A percentile compares a stretch with the other conserved stretches of the same genome.
Evolutionary conservation across 2,113 vertebrate genomes (phyloP).

Genomic region (Labeo catla): DNA sequence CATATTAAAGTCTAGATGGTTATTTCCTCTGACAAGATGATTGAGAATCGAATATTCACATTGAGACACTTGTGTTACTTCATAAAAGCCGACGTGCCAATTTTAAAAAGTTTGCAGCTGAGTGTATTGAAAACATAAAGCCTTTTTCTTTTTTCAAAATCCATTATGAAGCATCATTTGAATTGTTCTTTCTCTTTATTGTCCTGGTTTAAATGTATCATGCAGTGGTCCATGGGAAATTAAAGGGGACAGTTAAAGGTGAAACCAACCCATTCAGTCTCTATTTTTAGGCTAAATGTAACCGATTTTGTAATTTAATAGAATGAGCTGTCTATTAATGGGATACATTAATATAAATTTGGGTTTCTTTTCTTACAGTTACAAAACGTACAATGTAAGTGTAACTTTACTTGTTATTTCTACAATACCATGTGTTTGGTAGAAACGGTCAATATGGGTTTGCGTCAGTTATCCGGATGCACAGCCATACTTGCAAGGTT

Average conservation of each 20-base stretch:
- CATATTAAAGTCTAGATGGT: background rate
- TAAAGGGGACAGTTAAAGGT: constrained; percentile 29
- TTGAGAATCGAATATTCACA: constrained; percentile 10
- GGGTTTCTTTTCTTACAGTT: background rate
- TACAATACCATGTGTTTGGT: background rate
- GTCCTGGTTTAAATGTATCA: background rate
- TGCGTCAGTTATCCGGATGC: no score
- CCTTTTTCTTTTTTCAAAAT: background rate
- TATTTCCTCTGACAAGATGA: constrained; percentile 12
- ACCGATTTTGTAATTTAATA: background rate
- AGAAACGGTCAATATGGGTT: background rate
- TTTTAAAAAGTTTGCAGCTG: background rate
- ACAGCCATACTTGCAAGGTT: no score
- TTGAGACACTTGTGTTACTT: background rate
- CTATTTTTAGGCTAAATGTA: constrained; percentile 42
- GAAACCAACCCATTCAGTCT: constrained; percentile 23
- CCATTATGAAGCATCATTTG: background rate
- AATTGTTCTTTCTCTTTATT: background rate
- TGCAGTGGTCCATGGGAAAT: constrained; percentile 35
- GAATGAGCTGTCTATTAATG: background rate
- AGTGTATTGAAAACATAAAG: background rate
- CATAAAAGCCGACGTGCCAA: background rate
- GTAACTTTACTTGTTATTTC: background rate
- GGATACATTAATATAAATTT: background rate
- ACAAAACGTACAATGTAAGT: background rate